Evolutionary conservation across 2,888 invertebrate species (phyloP), one percentile per base, ranked within the genome.

Genomic region (Eupeodes latifasciatus): DNA sequence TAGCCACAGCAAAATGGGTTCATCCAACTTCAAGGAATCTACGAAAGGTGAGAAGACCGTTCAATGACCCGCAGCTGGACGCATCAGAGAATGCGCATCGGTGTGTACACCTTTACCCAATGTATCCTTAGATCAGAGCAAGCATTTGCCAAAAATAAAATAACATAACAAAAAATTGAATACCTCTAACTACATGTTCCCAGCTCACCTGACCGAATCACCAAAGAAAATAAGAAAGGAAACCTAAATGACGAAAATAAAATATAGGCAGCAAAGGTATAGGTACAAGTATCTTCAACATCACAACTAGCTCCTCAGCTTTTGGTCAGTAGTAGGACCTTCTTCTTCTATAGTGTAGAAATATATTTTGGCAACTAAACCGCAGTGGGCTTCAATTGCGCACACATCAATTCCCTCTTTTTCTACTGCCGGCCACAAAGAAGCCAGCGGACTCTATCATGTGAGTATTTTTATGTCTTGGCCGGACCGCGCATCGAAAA

Each of bases 41-140:
- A 87, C 87, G 87, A 83, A 87, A 87, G 87, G 87, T 87, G 87
- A 87, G 74, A 80, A 87, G 87, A 83, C 61, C 87, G 84, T 80
- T 77, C 87, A 81, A 74, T 87, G 87, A 87, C 87, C 87, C 77
- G 80, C 83, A 84, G 87, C 80, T 84, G 87, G 72, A 74, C 76
- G 61, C 67, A 40, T 40, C 40, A 57, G 34, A 62, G 67, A 83
- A 83, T 83, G 80, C 80, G 19, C 87, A 81, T 61, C 64, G 27
- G 27, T 67, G 27, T 74, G 82, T 66, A 80, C 87, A 83, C 87
- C 87, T 83, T 87, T 87, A 27, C 27, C 67, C 87, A 83, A 87
- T 87, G 83, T 80, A 84, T 81, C 87, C 87, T 87, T 87, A 87
- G 87, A 87, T 80, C 71, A 87, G 61, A 77, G 53, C 83, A 64